These are phyloP conservation scores for Mustela erminea DNA, from an alignment of 2,797 vertebrate species.

Conservation along the genomic window DNA sequence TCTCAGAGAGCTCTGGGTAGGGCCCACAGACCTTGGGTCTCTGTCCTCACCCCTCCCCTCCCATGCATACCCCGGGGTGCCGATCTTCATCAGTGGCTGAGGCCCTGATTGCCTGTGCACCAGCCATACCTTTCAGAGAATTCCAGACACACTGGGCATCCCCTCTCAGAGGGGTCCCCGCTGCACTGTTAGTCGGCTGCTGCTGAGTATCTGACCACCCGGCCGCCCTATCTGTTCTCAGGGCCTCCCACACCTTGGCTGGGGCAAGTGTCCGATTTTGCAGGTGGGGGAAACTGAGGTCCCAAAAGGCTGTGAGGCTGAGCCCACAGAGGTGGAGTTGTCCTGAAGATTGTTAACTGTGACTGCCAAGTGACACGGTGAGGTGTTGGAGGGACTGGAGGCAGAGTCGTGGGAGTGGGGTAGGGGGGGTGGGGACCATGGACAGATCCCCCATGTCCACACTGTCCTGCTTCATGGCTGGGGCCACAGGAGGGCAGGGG, in stretches of 20 bases:
- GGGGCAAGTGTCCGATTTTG: background rate
- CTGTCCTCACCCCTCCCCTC: background rate
- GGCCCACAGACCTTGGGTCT: background rate
- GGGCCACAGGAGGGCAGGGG: background rate
- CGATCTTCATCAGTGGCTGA: background rate
- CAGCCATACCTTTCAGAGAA: background rate
- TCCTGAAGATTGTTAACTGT: background rate
- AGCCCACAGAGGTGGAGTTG: background rate
- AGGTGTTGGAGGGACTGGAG: background rate
- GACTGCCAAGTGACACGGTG: background rate
- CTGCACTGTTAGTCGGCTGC: background rate
- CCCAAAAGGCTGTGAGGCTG: background rate
- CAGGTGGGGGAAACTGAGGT: conserved; percentile 22
- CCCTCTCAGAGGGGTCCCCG: background rate
- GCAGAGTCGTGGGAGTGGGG: background rate
- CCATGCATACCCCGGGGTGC: background rate
- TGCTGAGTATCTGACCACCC: background rate
- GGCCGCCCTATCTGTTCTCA: background rate
- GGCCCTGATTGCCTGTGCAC: background rate
- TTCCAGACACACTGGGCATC: fast-evolving
- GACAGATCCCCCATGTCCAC: background rate
- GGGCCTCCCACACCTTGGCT: background rate
- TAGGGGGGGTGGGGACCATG: too few species aligned
- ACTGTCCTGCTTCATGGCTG: background rate
- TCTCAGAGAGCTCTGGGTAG: background rate